Evolutionary conservation across 2,888 invertebrate genomes (phyloP).

Genomic region (Synanthedon vespiformis): DNA sequence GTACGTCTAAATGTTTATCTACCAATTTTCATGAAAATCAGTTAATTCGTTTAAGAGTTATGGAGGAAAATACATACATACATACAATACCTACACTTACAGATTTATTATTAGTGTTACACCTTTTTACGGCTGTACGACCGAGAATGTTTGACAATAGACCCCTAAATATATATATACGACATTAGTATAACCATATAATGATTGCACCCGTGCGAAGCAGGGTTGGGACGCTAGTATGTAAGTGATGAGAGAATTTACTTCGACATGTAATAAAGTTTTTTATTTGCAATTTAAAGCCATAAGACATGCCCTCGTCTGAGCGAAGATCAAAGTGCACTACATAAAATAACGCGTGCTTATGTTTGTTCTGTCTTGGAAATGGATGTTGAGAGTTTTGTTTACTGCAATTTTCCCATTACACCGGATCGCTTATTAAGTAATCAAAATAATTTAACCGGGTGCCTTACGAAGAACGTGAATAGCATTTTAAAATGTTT

Average conservation of each 20-base stretch:
- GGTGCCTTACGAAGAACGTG: not conserved
- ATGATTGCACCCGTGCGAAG: no score
- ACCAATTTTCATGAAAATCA: no score
- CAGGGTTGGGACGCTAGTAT: no score
- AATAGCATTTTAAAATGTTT: constrained; percentile 1
- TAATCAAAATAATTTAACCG: constrained; percentile 36
- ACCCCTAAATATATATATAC: no score
- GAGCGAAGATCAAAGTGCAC: constrained; percentile 25
- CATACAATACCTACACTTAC: no score
- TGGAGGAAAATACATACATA: no score
- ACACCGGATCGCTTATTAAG: constrained; percentile 41
- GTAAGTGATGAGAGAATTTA: not conserved
- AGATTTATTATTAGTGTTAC: no score
- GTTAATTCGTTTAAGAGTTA: no score
- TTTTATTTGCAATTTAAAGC: constrained; percentile 29
- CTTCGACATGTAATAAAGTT: constrained; percentile 10
- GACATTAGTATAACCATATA: no score
- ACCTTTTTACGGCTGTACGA: no score
- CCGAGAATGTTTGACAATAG: no score
- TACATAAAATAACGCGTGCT: constrained; percentile 36
- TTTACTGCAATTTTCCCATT: constrained; percentile 44
- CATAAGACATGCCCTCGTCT: constrained; percentile 21
- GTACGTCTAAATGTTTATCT: no score
- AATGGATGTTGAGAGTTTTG: constrained; percentile 13
- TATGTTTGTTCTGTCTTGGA: constrained; percentile 28